Evolutionary conservation across 2,113 vertebrate genomes (phyloP).

Genomic region (Leptocoma aspasia): DNA sequence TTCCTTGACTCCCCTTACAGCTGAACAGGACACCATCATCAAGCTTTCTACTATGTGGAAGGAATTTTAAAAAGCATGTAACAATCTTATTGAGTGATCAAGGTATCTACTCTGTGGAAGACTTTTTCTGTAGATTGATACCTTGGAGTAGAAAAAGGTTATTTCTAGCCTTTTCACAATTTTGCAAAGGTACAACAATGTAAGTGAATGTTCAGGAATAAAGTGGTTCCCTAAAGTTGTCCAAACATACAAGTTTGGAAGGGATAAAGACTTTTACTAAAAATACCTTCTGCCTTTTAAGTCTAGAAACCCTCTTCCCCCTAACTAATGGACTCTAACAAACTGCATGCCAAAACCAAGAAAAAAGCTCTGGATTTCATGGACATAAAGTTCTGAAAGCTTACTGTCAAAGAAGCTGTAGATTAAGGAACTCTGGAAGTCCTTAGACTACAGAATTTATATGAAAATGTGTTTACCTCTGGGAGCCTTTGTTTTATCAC

Average conservation of each 20-base stretch:
- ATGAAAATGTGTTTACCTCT: background rate
- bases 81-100: background rate
- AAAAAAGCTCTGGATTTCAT: background rate
- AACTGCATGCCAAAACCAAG: background rate
- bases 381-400: background rate
- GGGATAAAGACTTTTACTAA: background rate
- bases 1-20: background rate
- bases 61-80: background rate
- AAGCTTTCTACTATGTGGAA: background rate
- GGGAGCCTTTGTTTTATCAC: background rate
- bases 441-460: background rate
- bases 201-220: background rate
- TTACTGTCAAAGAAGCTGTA: background rate
- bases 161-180: background rate
- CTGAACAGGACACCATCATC: background rate
- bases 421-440: background rate
- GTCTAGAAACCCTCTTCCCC: rapidly evolving
- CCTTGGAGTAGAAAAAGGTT: background rate
- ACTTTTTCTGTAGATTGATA: background rate
- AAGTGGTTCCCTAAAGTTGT: background rate
- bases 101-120: background rate
- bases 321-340: background rate
- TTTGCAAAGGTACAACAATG: background rate
- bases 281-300: background rate
- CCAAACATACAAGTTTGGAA: background rate